Evolutionary conservation across 2,888 invertebrate genomes (phyloP), one percentile per base, ranked within the genome.

Genomic region (Allacma fusca): DNA sequence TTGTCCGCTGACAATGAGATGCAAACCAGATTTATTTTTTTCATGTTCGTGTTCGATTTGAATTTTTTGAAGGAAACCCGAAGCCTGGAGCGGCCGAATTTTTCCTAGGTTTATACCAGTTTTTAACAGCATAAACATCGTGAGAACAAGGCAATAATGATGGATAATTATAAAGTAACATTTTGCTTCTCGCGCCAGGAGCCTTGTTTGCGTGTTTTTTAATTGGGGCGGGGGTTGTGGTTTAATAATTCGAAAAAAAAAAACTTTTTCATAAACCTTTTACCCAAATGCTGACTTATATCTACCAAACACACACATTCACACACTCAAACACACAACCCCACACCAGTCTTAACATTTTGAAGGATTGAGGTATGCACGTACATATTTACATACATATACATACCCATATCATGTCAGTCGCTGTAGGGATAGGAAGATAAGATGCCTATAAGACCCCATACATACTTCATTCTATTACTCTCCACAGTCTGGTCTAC

Each of bases 121-220:
- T 81, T 78, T 77, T 76, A 77, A 76, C 68, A 69, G 72, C 74
- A 78, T 71, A 78, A 81, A 83, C 83, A 83, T 83, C 83, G 83
- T 83, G 83, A 83, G 81, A 83, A 83, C 83, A 82, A 81, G 81
- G 78, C 75, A 82, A 79, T 80, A 83, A 83, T 82, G 81, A 82
- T 75, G 82, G 80, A 82, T 81, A 81, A 83, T 83, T 83, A 82
- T 83, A 82, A 83, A 79, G 81, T 74, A 80, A 80, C 82, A 81
- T 82, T 82, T 81, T 80, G 80, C 80, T 81, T 83, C 83, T 82
- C 82, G 82, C 82, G 81, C 81, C 81, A 79, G 81, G 81, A 81
- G 80, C 80, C 80, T 79, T 80, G 79, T 79, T 81, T 83, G 83
- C 83, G 83, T 83, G 81, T 81, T 77, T 79, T 81, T 81, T 82